Evolutionary conservation across 2,797 vertebrate species (phyloP).

Genomic region (Semotilus atromaculatus): DNA sequence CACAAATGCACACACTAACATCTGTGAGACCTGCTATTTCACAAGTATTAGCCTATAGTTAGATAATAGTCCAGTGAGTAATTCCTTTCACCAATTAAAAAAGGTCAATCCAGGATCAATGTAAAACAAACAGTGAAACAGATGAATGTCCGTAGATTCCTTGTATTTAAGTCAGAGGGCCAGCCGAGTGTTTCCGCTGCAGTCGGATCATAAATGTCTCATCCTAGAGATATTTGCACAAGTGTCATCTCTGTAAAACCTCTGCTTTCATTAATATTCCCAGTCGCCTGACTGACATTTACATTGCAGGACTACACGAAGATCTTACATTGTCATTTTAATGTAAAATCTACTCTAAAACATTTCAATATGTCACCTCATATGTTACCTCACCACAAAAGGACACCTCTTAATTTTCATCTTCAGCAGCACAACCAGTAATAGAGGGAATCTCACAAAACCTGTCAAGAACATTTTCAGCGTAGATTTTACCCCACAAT

Average conservation of each 20-base stretch:
- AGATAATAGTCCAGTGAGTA: constrained; percentile 59
- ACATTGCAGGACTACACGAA: constrained; percentile 31
- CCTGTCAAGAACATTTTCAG: neutral
- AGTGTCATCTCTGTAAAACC: constrained; percentile 53
- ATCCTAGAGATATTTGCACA: constrained; percentile 57
- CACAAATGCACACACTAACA: constrained; percentile 1
- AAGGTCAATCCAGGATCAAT: constrained; percentile 53
- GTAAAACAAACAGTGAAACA: constrained; percentile 57
- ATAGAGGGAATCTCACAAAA: neutral
- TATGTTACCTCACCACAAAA: no score
- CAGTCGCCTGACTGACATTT: constrained; percentile 58
- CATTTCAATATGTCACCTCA: constrained; percentile 40
- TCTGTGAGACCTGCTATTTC: no score
- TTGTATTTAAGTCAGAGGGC: constrained; percentile 56
- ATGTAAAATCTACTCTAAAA: constrained; percentile 38
- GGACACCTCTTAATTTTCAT: neutral
- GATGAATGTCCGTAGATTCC: constrained; percentile 60
- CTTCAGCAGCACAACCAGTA: neutral
- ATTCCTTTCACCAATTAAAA: constrained; percentile 66
- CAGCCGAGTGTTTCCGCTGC: constrained; percentile 10
- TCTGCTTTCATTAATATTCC: constrained; percentile 54
- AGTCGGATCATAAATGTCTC: constrained; percentile 59
- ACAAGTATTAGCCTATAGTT: no score
- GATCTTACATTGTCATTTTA: constrained; percentile 30
- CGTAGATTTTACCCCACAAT: neutral